Conservation (phyloP, 1,140 invertebrate species). For the Neuroterus valhalla region DNA sequence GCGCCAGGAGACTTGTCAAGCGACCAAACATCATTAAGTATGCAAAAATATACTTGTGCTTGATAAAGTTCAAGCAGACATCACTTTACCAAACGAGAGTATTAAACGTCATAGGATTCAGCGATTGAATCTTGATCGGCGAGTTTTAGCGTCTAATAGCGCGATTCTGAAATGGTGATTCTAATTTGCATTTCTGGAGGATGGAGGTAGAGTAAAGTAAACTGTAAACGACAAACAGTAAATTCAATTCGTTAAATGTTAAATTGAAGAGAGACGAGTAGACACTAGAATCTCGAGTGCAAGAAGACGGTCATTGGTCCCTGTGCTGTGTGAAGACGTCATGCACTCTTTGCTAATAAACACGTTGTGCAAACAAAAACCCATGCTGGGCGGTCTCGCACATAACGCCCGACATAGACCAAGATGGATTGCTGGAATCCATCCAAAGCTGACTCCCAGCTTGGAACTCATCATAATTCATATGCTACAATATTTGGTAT, state of each 20-base stretch:
- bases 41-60: constrained; percentile 18
- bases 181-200: constrained; percentile 21
- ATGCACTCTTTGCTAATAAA: constrained; percentile 46
- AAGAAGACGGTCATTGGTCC: constrained; percentile 30
- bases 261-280: constrained; percentile 11
- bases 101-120: constrained; percentile 6
- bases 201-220: constrained; percentile 10
- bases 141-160: constrained; percentile 12
- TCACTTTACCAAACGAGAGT: not conserved
- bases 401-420: constrained; percentile 39
- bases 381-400: constrained; percentile 41
- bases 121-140: constrained; percentile 12
- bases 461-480: not conserved
- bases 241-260: constrained; percentile 18
- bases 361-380: constrained; percentile 52
- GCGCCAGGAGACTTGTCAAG: not conserved
- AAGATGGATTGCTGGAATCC: constrained; percentile 46
- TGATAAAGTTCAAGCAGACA: constrained; percentile 13
- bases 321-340: not conserved
- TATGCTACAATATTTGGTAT: too few species aligned
- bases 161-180: constrained; percentile 1
- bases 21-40: constrained; percentile 16
- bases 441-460: constrained; percentile 4
- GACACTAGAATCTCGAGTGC: constrained; percentile 37
- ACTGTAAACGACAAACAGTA: constrained; percentile 25